phyloP scores from a whole-genome alignment of 2,888 invertebrate species.

The Cephus spinipes region DNA sequence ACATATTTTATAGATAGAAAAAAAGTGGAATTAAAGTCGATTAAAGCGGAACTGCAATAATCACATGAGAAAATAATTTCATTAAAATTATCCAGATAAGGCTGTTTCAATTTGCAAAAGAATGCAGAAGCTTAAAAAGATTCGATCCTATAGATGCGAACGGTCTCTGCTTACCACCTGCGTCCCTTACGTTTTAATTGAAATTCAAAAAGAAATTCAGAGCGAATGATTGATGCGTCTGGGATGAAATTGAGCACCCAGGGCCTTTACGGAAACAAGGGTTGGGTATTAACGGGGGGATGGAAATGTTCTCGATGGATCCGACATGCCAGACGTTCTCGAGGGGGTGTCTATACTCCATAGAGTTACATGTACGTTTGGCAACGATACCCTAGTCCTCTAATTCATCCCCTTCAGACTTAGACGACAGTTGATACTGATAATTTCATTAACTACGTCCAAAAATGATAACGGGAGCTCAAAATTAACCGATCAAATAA shows the following conservation, averaged over 20 bases:
- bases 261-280: background rate
- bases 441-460: background rate
- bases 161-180: background rate
- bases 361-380: background rate
- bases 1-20: background rate
- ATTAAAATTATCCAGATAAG: background rate
- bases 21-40: background rate
- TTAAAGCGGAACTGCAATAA: background rate
- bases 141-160: background rate
- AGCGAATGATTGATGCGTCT: constrained; percentile 4
- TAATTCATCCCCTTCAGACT: background rate
- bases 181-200: background rate
- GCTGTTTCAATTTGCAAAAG: background rate
- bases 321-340: background rate
- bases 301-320: background rate
- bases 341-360: background rate
- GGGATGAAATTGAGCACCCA: background rate
- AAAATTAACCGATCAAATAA: background rate
- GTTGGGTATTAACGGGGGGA: background rate
- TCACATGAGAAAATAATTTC: background rate
- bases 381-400: background rate
- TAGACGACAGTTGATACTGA: background rate
- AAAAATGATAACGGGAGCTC: background rate
- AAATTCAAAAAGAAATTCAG: constrained; percentile 1
- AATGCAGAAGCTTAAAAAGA: background rate